phyloP scores from a whole-genome alignment of 1,140 invertebrate species.

The Zaprionus capensis region DNA sequence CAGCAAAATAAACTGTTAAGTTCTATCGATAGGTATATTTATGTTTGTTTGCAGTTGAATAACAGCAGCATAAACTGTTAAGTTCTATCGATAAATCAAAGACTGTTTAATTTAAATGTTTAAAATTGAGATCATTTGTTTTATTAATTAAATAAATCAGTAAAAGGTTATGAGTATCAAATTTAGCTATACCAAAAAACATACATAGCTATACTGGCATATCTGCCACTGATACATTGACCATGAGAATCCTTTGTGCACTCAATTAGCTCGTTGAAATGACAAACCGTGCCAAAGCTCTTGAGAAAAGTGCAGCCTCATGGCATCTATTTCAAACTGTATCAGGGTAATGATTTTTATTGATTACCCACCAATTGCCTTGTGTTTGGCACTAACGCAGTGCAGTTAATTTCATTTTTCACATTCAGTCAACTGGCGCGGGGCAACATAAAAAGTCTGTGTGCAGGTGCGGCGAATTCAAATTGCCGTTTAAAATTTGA shows the following conservation, averaged over 20 bases:
- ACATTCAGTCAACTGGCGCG: conserved; percentile 38
- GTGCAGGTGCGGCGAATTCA: conserved; percentile 3
- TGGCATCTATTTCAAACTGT: conserved; percentile 16
- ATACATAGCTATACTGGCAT: not conserved
- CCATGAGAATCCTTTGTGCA: conserved; percentile 29
- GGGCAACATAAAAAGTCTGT: conserved; percentile 14
- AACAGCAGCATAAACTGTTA: not conserved
- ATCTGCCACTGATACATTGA: not conserved
- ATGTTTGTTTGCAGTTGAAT: not conserved
- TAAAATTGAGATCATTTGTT: not conserved
- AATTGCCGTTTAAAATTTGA: not conserved
- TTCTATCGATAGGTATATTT: not conserved
- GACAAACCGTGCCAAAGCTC: conserved; percentile 55
- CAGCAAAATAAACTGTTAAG: not conserved
- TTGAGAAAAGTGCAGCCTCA: conserved; percentile 34
- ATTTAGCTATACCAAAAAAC: not conserved
- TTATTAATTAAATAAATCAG: too few species aligned
- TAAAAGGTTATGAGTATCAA: too few species aligned
- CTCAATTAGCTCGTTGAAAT: conserved; percentile 42
- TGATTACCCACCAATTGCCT: conserved; percentile 36
- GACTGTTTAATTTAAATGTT: not conserved
- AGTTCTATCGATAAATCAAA: not conserved
- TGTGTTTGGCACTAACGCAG: conserved; percentile 5
- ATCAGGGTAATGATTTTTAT: conserved; percentile 45
- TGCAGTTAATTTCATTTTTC: conserved; percentile 9